A percentile compares a stretch with the other conserved stretches of the same genome.
Conservation (phyloP, 2,888 invertebrate species). For the Volucella inanis region DNA sequence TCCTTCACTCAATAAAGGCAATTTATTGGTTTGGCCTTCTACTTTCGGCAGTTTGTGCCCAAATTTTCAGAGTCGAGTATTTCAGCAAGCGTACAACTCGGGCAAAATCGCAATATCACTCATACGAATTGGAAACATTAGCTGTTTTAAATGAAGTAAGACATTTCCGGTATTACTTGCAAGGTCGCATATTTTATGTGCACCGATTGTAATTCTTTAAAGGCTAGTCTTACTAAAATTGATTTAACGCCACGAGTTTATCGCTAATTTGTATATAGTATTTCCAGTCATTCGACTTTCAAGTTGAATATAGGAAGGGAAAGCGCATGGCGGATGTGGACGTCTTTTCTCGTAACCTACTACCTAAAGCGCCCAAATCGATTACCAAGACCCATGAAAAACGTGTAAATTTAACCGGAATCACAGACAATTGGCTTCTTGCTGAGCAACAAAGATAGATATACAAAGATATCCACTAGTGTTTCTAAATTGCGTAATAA, state of each 20-base stretch:
- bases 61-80: constrained; percentile 39
- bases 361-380: no score
- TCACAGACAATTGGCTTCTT: constrained; percentile 2
- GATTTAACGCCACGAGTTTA: constrained; percentile 23
- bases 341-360: no score
- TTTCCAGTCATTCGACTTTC: constrained; percentile 56
- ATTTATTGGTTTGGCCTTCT: constrained; percentile 30
- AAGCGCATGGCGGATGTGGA: no score
- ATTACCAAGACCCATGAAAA: no score
- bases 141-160: constrained; percentile 70
- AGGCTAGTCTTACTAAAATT: constrained; percentile 22
- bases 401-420: no score
- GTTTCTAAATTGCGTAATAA: not conserved
- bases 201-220: constrained; percentile 28
- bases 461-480: not conserved
- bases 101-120: constrained; percentile 64
- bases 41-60: constrained; percentile 20
- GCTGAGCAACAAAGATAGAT: constrained; percentile 13
- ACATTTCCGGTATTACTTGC: constrained; percentile 72
- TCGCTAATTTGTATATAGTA: constrained; percentile 2
- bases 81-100: constrained; percentile 54
- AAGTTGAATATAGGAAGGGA: constrained; percentile 1
- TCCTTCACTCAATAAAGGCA: constrained; percentile 1
- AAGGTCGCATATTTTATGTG: constrained; percentile 41
- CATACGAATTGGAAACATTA: constrained; percentile 72